A percentile compares a stretch with the other conserved stretches of the same genome.
phyloP scores from a whole-genome alignment of 2,797 vertebrate species.

The Cossypha polioptera region DNA sequence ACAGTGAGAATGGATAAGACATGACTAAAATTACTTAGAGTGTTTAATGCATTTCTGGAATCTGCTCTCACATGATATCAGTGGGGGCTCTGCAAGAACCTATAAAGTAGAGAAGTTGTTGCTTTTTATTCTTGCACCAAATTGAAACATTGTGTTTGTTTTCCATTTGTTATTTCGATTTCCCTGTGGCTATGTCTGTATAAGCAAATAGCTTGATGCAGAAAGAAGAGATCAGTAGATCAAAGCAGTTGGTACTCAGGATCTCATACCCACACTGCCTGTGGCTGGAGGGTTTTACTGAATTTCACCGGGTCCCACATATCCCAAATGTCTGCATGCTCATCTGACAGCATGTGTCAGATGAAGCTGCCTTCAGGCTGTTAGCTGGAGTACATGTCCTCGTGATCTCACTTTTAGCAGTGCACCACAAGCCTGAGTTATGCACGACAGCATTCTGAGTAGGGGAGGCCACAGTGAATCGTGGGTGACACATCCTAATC shows the following conservation, averaged over 20 bases:
- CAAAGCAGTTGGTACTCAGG: neutral
- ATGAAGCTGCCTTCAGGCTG: neutral
- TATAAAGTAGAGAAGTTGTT: neutral
- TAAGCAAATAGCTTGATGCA: neutral
- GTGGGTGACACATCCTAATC: neutral
- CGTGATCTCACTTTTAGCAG: neutral
- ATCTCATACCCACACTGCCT: neutral
- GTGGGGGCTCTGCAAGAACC: neutral
- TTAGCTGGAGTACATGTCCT: neutral
- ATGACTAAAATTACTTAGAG: neutral
- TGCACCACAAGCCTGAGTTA: neutral
- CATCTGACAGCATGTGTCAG: neutral
- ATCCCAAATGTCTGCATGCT: neutral
- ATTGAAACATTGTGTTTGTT: neutral
- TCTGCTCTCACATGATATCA: neutral
- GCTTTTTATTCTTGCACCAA: neutral
- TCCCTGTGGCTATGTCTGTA: neutral
- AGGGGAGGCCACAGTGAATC: neutral
- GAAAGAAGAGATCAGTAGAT: neutral
- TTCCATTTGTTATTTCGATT: neutral
- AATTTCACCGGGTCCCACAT: neutral
- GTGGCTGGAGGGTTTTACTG: neutral
- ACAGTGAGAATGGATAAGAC: neutral
- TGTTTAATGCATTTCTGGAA: neutral
- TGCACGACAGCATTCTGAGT: neutral